Evolutionary conservation across 2,797 vertebrate species (phyloP).

Genomic region (Myripristis murdjan): DNA sequence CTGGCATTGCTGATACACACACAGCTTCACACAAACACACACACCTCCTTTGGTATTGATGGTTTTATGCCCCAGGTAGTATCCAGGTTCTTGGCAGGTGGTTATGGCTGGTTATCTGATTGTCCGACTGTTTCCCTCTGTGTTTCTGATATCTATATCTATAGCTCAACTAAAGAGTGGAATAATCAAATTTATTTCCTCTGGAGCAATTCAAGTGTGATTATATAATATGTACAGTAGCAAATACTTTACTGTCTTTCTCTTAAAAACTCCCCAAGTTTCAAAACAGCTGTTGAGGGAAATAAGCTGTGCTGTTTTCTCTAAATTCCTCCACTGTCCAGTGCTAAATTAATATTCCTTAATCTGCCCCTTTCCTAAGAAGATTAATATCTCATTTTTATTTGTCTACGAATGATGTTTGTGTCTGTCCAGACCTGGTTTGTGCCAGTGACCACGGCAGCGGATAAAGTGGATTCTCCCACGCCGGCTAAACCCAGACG

Average conservation of each 20-base stretch:
- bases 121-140: slow-evolving; percentile 38
- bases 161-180: slow-evolving; percentile 18
- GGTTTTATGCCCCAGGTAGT: slow-evolving; percentile 72
- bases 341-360: slow-evolving; percentile 55
- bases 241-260: background rate
- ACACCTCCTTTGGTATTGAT: slow-evolving; percentile 59
- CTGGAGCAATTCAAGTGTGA: too few relatives aligned
- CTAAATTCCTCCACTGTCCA: slow-evolving; percentile 21
- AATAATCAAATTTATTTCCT: slow-evolving; percentile 16
- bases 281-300: slow-evolving; percentile 39
- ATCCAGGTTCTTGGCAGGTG: slow-evolving; percentile 67
- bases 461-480: slow-evolving; percentile 48
- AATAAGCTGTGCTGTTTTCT: slow-evolving; percentile 47
- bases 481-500: slow-evolving; percentile 34
- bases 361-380: slow-evolving; percentile 48
- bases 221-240: background rate
- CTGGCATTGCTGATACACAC: slow-evolving; percentile 49
- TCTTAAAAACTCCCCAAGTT: background rate
- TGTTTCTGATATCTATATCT: slow-evolving; percentile 51
- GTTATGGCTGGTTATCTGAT: slow-evolving; percentile 69
- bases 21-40: too few relatives aligned
- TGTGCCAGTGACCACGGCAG: slow-evolving; percentile 31
- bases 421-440: slow-evolving; percentile 36
- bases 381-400: slow-evolving; percentile 45
- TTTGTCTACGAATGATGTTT: slow-evolving; percentile 39